Conservation (phyloP, 2,113 vertebrate genomes). For the Pygathrix nemaeus region DNA sequence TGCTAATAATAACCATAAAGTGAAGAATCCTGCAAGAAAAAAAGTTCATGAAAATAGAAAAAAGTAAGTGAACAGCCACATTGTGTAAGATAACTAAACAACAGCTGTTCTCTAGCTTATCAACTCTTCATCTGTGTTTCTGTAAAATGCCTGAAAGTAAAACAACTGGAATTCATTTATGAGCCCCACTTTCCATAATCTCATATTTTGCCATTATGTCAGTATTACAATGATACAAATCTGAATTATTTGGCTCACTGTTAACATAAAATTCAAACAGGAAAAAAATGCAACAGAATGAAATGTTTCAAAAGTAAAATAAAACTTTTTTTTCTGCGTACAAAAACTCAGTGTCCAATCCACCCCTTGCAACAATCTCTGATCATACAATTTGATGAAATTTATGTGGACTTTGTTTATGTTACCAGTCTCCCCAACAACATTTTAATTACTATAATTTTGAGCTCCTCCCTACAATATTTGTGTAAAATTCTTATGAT, state of each 20-base stretch:
- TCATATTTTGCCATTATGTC: background rate
- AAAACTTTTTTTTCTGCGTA: background rate
- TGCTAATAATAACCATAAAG: background rate
- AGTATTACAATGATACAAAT: background rate
- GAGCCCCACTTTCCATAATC: background rate
- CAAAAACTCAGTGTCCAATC: background rate
- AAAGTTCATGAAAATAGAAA: background rate
- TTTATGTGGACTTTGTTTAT: background rate
- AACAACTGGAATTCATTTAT: background rate
- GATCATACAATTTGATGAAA: background rate
- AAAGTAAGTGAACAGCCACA: background rate
- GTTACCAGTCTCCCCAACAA: background rate
- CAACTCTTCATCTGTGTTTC: background rate
- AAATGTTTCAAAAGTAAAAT: slow-evolving; percentile 34
- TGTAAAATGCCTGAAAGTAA: background rate
- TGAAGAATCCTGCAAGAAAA: background rate
- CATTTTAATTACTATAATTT: background rate
- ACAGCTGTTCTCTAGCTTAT: background rate
- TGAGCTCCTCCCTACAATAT: background rate
- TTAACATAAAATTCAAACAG: slow-evolving; percentile 33
- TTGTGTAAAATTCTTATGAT: background rate
- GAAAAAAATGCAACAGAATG: slow-evolving; percentile 10
- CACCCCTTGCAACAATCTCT: background rate
- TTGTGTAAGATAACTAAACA: background rate
- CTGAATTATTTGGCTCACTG: background rate